Conservation (phyloP, 2,797 vertebrate species). For the Microctenopoma lineatum region DNA sequence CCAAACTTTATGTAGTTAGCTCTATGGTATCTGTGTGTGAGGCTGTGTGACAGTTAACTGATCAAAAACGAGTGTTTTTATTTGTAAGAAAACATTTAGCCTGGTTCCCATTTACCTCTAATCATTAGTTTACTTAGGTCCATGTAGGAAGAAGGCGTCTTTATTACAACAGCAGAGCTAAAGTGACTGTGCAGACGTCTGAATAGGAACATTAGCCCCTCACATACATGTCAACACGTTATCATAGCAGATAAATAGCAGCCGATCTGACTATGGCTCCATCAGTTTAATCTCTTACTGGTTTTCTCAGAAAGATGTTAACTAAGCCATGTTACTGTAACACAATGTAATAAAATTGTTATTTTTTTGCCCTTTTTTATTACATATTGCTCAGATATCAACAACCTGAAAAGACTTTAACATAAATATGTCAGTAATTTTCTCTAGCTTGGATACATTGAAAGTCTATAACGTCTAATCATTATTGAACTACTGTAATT, state of each 20-base stretch:
- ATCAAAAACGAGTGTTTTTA: background rate
- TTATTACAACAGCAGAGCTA: background rate
- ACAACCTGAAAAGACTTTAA: conserved; percentile 30
- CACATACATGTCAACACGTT: background rate
- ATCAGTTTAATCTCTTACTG: background rate
- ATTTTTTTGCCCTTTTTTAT: conserved; percentile 21
- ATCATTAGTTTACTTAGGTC: background rate
- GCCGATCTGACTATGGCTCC: background rate
- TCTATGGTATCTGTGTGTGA: background rate
- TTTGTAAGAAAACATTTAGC: background rate
- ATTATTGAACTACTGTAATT: conserved; percentile 45
- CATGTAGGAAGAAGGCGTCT: background rate
- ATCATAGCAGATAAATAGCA: no score
- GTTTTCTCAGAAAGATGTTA: background rate
- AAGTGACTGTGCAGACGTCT: background rate
- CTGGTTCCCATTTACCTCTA: background rate
- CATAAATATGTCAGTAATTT: conserved; percentile 28
- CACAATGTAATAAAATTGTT: background rate
- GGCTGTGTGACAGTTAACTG: background rate
- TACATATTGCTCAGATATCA: conserved; percentile 23
- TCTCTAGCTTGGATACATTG: conserved; percentile 47
- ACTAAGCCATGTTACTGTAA: background rate
- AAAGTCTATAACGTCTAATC: conserved; percentile 44
- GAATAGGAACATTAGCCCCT: background rate
- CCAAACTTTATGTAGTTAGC: conserved; percentile 3